These are phyloP conservation scores for Grammomys surdaster DNA, from an alignment of 2,113 vertebrate genomes.

Conservation along the genomic window DNA sequence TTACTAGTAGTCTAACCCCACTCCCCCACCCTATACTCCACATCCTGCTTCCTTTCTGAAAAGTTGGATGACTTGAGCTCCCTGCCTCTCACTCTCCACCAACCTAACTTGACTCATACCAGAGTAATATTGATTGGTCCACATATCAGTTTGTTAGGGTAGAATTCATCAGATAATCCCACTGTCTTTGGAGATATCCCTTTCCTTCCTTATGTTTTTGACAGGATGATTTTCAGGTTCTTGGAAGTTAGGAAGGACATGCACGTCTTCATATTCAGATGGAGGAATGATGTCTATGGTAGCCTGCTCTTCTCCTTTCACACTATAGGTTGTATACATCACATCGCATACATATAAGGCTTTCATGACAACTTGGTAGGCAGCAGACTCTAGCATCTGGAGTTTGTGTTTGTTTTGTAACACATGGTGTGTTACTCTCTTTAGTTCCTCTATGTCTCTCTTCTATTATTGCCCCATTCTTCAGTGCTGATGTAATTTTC, in stretches of 20 bases:
- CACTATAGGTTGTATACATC: fast-evolving
- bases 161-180: neutral
- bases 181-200: neutral
- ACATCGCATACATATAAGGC: fast-evolving
- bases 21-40: too few species aligned
- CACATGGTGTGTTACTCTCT: neutral
- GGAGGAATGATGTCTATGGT: fast-evolving
- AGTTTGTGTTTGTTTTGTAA: neutral
- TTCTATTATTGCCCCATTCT: neutral
- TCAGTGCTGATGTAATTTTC: neutral
- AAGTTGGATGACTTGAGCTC: neutral
- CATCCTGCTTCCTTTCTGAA: neutral
- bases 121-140: neutral
- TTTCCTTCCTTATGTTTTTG: neutral
- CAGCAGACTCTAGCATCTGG: neutral
- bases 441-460: neutral
- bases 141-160: neutral
- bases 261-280: neutral
- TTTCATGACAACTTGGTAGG: neutral
- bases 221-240: neutral
- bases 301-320: too few species aligned
- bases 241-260: neutral
- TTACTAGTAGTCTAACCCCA: neutral
- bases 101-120: neutral
- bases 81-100: neutral